Evolutionary conservation across 1,140 invertebrate genomes (phyloP).

Genomic region (Lineus longissimus): DNA sequence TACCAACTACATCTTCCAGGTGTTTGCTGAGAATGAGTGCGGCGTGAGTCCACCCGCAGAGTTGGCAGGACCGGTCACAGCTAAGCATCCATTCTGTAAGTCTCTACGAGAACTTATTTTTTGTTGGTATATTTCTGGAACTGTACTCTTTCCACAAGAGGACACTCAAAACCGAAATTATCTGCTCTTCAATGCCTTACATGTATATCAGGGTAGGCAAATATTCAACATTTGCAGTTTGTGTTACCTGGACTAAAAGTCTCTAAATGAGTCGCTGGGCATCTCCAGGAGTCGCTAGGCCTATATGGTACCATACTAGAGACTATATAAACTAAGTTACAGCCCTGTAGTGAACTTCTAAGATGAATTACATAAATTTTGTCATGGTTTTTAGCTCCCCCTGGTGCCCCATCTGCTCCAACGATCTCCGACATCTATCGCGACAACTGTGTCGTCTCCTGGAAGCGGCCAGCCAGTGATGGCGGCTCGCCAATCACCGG

Average conservation of each 20-base stretch:
- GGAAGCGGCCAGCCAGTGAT: constrained; percentile 96
- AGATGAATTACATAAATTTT: neutral
- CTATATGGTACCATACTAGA: too few species aligned
- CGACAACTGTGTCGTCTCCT: constrained; percentile 91
- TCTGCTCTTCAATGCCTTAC: neutral
- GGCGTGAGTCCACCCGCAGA: constrained; percentile 60
- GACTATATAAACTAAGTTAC: too few species aligned
- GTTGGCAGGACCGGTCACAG: constrained; percentile 57
- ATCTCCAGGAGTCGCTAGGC: too few species aligned
- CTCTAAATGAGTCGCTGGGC: too few species aligned
- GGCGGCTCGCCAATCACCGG: constrained; percentile 83
- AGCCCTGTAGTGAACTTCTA: too few species aligned
- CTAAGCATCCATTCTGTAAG: constrained; percentile 48
- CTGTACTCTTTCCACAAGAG: too few species aligned
- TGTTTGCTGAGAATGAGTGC: constrained; percentile 84
- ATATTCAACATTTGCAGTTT: too few species aligned
- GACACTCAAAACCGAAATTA: too few species aligned
- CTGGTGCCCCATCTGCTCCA: constrained; percentile 33
- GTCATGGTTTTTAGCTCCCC: constrained; percentile 62
- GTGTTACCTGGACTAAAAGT: too few species aligned
- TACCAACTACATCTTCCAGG: constrained; percentile 92
- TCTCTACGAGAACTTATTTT: neutral
- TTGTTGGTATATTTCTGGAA: neutral
- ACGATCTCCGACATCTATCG: constrained; percentile 79
- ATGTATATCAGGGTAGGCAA: too few species aligned